phyloP scores from a whole-genome alignment of 1,140 invertebrate genomes.

The Drosophila mauritiana region DNA sequence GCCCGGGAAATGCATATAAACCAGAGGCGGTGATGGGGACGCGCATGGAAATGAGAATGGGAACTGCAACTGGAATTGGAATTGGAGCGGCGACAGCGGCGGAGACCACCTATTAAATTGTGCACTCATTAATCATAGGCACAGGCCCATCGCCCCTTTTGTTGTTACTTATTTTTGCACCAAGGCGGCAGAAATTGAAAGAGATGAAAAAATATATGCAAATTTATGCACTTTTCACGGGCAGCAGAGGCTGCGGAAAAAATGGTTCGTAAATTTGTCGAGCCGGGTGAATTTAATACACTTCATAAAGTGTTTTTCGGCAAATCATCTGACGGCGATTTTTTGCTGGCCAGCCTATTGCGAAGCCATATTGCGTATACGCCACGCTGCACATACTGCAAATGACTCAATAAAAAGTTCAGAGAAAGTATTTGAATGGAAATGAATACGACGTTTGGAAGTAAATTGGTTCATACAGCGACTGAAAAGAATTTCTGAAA shows the following conservation, averaged over 20 bases:
- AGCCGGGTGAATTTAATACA: slow-evolving; percentile 66
- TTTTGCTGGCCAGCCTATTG: slow-evolving; percentile 43
- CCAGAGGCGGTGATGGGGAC: slow-evolving; percentile 24
- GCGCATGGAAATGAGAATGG: slow-evolving; percentile 8
- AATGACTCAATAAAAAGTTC: slow-evolving; percentile 56
- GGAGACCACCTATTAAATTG: slow-evolving; percentile 81
- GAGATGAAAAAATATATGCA: slow-evolving; percentile 63
- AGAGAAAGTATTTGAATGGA: slow-evolving; percentile 32
- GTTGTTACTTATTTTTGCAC: slow-evolving; percentile 63
- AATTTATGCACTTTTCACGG: slow-evolving; percentile 78
- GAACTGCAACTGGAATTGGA: slow-evolving; percentile 8
- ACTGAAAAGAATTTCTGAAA: slow-evolving; percentile 46
- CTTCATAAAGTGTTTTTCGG: slow-evolving; percentile 65
- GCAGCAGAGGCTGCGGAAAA: slow-evolving; percentile 20
- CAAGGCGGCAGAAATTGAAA: slow-evolving; percentile 29
- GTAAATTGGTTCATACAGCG: slow-evolving; percentile 21
- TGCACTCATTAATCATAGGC: slow-evolving; percentile 78
- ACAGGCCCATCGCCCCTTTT: slow-evolving; percentile 22
- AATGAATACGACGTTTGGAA: slow-evolving; percentile 23
- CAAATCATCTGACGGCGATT: slow-evolving; percentile 35
- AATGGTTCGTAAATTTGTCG: slow-evolving; percentile 42
- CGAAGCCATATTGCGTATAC: slow-evolving; percentile 68
- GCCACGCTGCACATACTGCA: slow-evolving; percentile 61
- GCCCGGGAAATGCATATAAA: slow-evolving; percentile 62
- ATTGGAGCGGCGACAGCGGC: slow-evolving; percentile 18